Evolutionary conservation across 1,140 invertebrate species (phyloP).

Genomic region (Cataglyphis hispanica): DNA sequence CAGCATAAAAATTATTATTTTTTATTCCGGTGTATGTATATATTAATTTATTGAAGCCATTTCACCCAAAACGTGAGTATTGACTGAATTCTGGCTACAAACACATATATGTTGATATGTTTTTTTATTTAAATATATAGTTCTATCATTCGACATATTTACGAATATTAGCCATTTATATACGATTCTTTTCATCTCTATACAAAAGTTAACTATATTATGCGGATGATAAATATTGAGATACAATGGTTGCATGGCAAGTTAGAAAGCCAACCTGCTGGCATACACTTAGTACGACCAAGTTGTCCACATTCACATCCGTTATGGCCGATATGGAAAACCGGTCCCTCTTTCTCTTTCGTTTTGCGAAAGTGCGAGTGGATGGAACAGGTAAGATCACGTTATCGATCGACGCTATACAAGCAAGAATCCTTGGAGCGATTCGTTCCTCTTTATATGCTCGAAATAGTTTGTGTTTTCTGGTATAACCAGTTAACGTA

Average conservation of each 20-base stretch:
- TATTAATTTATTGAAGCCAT: neutral
- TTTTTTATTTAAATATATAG: no score
- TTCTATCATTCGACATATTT: no score
- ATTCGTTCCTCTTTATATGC: slow-evolving; percentile 1
- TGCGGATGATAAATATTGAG: neutral
- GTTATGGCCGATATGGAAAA: slow-evolving; percentile 27
- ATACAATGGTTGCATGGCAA: neutral
- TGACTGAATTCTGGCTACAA: neutral
- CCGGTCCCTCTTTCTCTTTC: slow-evolving; percentile 13
- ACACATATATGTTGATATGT: no score
- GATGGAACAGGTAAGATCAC: slow-evolving; percentile 20
- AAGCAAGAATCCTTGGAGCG: neutral
- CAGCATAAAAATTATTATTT: slow-evolving; percentile 2
- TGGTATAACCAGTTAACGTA: neutral
- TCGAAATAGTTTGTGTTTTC: neutral
- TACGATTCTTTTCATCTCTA: no score
- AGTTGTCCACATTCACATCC: slow-evolving; percentile 17
- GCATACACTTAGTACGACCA: neutral
- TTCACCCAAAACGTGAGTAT: neutral
- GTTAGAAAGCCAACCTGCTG: slow-evolving; percentile 10
- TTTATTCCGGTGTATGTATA: neutral
- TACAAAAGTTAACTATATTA: no score
- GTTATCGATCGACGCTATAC: slow-evolving; percentile 6
- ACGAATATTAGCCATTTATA: no score
- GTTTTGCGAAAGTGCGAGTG: slow-evolving; percentile 8